Evolutionary conservation across 1,140 invertebrate species (phyloP).

Genomic region (Papilio polyxenes): DNA sequence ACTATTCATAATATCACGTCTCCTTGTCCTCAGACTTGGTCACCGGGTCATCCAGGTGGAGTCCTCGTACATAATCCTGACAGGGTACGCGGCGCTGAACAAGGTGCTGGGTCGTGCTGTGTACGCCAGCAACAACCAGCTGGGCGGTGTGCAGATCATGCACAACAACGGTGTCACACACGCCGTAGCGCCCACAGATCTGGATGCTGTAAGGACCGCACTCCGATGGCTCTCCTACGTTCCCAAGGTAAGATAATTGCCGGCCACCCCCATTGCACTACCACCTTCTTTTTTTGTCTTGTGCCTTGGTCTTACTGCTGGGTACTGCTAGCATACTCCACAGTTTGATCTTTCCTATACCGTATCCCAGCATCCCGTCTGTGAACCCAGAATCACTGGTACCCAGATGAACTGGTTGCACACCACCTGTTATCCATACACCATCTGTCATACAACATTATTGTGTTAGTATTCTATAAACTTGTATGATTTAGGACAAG

Average conservation of each 20-base stretch:
- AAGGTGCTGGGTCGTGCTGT: constrained; percentile 95
- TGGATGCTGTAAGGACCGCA: constrained; percentile 96
- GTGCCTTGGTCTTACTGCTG: no score
- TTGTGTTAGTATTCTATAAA: background rate
- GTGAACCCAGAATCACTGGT: no score
- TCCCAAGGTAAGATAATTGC: constrained; percentile 84
- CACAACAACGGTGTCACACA: constrained; percentile 93
- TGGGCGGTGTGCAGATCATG: constrained; percentile 87
- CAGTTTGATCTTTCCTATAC: no score
- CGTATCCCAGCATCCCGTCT: no score
- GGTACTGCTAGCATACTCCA: no score
- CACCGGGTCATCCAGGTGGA: constrained; percentile 96
- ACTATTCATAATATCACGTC: no score
- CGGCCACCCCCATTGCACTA: no score
- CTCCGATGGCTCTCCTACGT: constrained; percentile 92
- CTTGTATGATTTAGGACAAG: constrained; percentile 79
- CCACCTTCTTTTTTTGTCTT: no score
- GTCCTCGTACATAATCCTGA: constrained; percentile 99
- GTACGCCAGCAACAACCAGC: constrained; percentile 99
- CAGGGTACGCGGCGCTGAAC: constrained; percentile 97
- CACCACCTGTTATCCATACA: background rate
- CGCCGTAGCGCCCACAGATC: constrained; percentile 89
- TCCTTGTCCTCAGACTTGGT: constrained; percentile 54
- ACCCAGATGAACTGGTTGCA: no score
- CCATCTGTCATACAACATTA: background rate